These are phyloP conservation scores for Chamaetylas fuelleborni DNA, from an alignment of 2,113 vertebrate species.

Conservation along the genomic window DNA sequence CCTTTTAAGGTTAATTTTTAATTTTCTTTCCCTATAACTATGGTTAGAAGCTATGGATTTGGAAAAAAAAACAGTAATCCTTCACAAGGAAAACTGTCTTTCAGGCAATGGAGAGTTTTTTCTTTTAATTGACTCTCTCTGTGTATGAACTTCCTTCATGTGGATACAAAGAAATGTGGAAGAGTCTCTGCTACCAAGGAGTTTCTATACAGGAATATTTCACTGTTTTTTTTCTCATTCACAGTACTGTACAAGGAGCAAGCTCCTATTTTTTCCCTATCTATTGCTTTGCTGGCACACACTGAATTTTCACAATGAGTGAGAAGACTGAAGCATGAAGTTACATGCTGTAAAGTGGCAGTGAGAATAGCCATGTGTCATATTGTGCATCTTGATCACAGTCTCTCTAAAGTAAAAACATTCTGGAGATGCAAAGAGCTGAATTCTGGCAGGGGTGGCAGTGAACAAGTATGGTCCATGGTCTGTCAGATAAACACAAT, in stretches of 20 bases:
- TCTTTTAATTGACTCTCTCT: background rate
- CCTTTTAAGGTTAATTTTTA: background rate
- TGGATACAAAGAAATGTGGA: background rate
- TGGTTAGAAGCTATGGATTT: background rate
- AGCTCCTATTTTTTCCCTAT: background rate
- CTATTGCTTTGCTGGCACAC: background rate
- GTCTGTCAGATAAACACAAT: background rate
- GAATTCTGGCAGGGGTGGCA: background rate
- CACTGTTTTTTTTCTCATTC: background rate
- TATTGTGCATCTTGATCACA: background rate
- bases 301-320: background rate
- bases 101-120: background rate
- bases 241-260: background rate
- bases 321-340: slow-evolving; percentile 16
- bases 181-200: background rate
- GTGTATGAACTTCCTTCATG: background rate
- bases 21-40: background rate
- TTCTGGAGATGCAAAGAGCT: background rate
- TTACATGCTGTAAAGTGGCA: background rate
- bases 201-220: background rate
- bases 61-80: background rate
- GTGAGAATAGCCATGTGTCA: background rate
- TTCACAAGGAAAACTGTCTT: background rate
- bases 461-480: background rate
- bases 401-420: background rate